Evolutionary conservation across 2,113 vertebrate species (phyloP).

Genomic region (Apaloderma vittatum): DNA sequence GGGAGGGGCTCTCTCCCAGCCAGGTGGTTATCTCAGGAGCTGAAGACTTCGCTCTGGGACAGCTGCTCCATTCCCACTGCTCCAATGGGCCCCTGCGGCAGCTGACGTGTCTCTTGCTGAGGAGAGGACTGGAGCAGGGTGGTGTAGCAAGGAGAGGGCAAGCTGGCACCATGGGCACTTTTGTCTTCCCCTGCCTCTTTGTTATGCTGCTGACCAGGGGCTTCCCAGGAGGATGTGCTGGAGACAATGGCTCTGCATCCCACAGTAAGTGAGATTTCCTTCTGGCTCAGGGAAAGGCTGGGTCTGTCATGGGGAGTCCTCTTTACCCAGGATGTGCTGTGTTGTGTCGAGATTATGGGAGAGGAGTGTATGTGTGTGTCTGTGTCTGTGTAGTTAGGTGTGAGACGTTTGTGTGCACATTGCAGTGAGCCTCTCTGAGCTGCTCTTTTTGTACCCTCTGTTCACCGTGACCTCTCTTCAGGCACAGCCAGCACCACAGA

Average conservation of each 20-base stretch:
- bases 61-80: constrained; percentile 75
- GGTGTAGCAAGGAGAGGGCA: not conserved
- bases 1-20: not conserved
- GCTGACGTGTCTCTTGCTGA: not conserved
- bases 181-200: fast-evolving
- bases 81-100: not conserved
- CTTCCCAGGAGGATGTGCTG: not conserved
- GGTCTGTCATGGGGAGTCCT: not conserved
- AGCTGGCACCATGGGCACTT: constrained; percentile 15
- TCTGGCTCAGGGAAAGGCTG: not conserved
- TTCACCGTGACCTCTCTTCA: constrained; percentile 19
- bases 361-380: no score
- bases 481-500: constrained; percentile 18
- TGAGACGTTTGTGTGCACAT: not conserved
- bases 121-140: not conserved
- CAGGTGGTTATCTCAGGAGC: constrained; percentile 42
- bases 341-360: not conserved
- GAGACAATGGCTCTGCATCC: not conserved
- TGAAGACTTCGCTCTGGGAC: constrained; percentile 34
- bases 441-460: not conserved
- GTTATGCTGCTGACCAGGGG: not conserved
- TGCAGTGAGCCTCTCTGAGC: not conserved
- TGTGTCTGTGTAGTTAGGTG: not conserved
- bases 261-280: constrained; percentile 66
- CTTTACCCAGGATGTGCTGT: not conserved